Evolutionary conservation across 2,888 invertebrate species (phyloP).

Genomic region (Melieria picta): DNA sequence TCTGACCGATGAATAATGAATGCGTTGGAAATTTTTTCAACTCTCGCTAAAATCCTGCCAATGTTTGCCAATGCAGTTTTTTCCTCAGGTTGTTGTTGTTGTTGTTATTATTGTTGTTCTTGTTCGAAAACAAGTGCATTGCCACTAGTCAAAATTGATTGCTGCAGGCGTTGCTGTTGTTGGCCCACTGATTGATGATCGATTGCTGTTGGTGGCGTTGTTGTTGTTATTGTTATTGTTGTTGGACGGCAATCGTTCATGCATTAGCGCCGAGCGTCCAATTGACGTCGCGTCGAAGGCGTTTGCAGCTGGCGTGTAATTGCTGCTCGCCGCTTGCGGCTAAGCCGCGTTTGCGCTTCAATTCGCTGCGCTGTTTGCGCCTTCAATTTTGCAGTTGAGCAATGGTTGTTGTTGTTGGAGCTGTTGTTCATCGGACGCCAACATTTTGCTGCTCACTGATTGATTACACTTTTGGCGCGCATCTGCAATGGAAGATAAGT

Average conservation of each 20-base stretch:
- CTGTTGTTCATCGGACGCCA: not conserved
- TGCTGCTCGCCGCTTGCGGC: not conserved
- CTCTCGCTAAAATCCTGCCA: no score
- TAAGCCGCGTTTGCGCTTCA: not conserved
- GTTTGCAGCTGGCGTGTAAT: no score
- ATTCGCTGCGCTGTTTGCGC: not conserved
- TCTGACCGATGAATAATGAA: no score
- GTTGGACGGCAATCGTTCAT: no score
- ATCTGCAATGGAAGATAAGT: constrained; percentile 15
- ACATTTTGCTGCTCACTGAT: not conserved
- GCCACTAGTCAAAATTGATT: not conserved
- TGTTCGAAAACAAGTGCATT: no score
- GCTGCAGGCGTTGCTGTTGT: not conserved
- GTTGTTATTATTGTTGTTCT: constrained; percentile 1
- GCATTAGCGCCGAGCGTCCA: no score
- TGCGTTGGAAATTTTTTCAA: no score
- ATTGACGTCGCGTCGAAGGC: no score
- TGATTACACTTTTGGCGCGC: constrained; percentile 6
- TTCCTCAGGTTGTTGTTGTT: not conserved
- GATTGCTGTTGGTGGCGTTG: constrained; percentile 1
- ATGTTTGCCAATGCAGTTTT: no score
- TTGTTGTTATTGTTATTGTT: no score
- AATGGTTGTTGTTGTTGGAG: no score
- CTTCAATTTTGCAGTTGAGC: not conserved
- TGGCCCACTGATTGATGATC: constrained; percentile 8